phyloP scores from a whole-genome alignment of 2,113 vertebrate species.

The Mystacornis crossleyi region DNA sequence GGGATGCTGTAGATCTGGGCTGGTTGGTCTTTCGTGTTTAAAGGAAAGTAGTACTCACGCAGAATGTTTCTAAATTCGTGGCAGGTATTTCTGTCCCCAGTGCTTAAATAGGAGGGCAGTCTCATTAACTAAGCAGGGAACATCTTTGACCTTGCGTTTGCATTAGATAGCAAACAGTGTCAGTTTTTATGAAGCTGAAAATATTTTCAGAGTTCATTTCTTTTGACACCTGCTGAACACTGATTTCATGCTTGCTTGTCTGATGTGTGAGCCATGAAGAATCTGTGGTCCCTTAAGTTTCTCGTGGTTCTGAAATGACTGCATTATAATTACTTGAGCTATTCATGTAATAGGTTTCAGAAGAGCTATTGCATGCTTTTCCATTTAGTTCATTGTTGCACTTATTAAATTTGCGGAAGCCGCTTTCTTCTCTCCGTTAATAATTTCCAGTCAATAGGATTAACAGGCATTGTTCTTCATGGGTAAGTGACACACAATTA shows the following conservation, averaged over 20 bases:
- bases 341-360: conserved; percentile 25
- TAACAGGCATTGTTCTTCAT: conserved; percentile 22
- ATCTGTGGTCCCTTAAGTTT: conserved; percentile 5
- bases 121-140: not conserved
- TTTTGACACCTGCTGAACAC: conserved; percentile 17
- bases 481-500: not conserved
- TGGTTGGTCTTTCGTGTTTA: rapidly evolving
- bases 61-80: not conserved
- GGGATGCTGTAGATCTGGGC: not conserved
- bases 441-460: conserved; percentile 48
- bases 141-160: not conserved
- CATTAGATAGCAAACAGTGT: not conserved
- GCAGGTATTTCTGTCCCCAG: not conserved
- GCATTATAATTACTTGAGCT: conserved; percentile 24
- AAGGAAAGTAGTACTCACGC: not conserved
- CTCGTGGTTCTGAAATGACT: not conserved
- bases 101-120: not conserved
- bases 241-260: conserved; percentile 28
- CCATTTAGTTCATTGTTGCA: not conserved
- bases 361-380: not conserved
- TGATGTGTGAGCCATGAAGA: conserved; percentile 19
- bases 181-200: not conserved
- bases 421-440: not conserved
- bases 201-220: conserved; percentile 5
- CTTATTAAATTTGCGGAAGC: conserved; percentile 4